Base-by-base conservation (phyloP, 2,888 invertebrate species). In the Synergus gifuensis region DNA sequence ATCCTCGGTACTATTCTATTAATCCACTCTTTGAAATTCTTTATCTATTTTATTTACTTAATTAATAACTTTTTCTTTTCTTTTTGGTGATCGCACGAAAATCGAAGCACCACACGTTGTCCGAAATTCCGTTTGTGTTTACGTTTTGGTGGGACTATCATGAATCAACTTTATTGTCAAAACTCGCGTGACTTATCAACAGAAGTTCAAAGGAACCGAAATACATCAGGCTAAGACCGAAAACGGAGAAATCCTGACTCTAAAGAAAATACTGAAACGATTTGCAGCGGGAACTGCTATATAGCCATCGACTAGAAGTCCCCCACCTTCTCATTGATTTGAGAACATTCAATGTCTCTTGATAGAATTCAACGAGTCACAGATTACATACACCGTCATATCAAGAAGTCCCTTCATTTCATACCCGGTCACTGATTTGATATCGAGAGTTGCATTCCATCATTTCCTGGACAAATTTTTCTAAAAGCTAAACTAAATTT, bases 261-360 rank as follows among this genome's bases (percentile, higher is more conserved):
- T 86, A 83, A 86, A 87, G 84, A 86, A 87, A 85, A 87, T 86
- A 92, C 92, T 92, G 92, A 85, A 89, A 88, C 86, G 88, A 83
- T 86, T 86, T 86, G 87, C 83, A 86, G 87, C 79, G 86, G 86
- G 87, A 85, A 87, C 83, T 83, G 86, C 90, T 91, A 91, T 92
- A 92, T 92, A 91, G 86, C 87, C 89, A 87, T 86, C 87, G 87
- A 82, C 85, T 86, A 85, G 87, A 85, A 85, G 85, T 85, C 80
- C 84, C 86, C 85, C 86, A 85, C 86, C 85, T 83, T 77, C 78
- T 58, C 79, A 82, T 83, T 83, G 85, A 79, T 67, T 77, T 81
- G 80, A 81, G 81, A 86, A 87, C 83, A 86, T 89, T 89, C 88
- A 88, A 83, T 87, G 87, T 83, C 87, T 67, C 66, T 73, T 18